Evolutionary conservation across 2,888 invertebrate species (phyloP).

Genomic region (Gandaritis pyraliata): DNA sequence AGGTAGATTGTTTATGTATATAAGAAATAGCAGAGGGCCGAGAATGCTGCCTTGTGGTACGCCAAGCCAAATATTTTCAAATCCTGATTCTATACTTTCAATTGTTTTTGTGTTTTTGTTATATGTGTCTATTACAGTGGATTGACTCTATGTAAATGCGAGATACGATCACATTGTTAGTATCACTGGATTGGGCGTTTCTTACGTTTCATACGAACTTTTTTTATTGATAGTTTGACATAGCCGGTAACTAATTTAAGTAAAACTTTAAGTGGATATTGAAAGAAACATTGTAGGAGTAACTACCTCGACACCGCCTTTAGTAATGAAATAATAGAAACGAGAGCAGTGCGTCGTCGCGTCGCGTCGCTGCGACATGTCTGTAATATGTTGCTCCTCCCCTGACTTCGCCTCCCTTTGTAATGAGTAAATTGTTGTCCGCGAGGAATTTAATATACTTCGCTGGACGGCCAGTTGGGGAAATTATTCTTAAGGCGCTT

Average conservation of each 20-base stretch:
- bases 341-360: background rate
- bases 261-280: background rate
- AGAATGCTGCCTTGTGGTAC: too few relatives aligned
- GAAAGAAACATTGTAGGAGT: background rate
- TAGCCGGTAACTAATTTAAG: too few relatives aligned
- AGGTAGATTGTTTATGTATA: too few relatives aligned
- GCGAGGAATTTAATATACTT: conserved; percentile 54
- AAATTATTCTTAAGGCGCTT: conserved; percentile 34
- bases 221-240: too few relatives aligned
- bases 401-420: conserved; percentile 18
- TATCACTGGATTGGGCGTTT: conserved; percentile 6
- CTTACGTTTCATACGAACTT: background rate
- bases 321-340: conserved; percentile 18
- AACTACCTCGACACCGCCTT: conserved; percentile 11
- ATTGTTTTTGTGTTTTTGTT: too few relatives aligned
- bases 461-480: conserved; percentile 25
- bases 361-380: conserved; percentile 33
- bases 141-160: conserved; percentile 8
- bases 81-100: too few relatives aligned
- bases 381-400: conserved; percentile 29
- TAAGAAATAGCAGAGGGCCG: too few relatives aligned
- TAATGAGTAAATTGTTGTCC: conserved; percentile 53
- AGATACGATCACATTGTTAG: conserved; percentile 15
- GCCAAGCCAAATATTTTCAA: too few relatives aligned
- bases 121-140: too few relatives aligned